phyloP scores from a whole-genome alignment of 2,888 invertebrate species.

The Agrotis segetum region DNA sequence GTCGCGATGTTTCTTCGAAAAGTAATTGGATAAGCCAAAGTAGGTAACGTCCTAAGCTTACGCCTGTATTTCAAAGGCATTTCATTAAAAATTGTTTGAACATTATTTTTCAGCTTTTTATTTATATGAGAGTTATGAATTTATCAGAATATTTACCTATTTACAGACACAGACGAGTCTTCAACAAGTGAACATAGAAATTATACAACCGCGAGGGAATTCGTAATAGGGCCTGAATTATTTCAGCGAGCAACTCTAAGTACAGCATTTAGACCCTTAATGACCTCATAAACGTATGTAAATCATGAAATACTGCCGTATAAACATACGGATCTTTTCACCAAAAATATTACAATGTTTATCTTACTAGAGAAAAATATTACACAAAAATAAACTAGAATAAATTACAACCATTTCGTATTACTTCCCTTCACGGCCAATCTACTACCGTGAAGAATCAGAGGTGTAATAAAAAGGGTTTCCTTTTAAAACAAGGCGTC shows the following conservation, averaged over 20 bases:
- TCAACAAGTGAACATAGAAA: conserved; percentile 22
- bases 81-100: conserved; percentile 11
- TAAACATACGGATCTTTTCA: conserved; percentile 20
- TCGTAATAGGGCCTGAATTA: conserved; percentile 34
- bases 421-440: conserved; percentile 52
- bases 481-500: conserved; percentile 71
- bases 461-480: conserved; percentile 65
- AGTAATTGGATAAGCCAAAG: conserved; percentile 19
- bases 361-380: conserved; percentile 38
- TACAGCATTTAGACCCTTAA: conserved; percentile 46
- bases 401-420: conserved; percentile 59
- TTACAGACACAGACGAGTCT: not conserved
- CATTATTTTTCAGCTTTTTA: conserved; percentile 13
- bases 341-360: conserved; percentile 18
- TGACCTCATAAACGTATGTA: conserved; percentile 54
- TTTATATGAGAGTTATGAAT: not conserved
- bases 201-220: conserved; percentile 29
- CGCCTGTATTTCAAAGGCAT: not conserved
- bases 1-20: not conserved
- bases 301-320: conserved; percentile 42
- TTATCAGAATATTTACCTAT: not conserved
- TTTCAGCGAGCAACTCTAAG: conserved; percentile 20
- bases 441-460: conserved; percentile 48
- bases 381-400: conserved; percentile 37
- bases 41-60: not conserved